Evolutionary conservation across 2,888 invertebrate genomes (phyloP).

Genomic region (Hetaerina titia): DNA sequence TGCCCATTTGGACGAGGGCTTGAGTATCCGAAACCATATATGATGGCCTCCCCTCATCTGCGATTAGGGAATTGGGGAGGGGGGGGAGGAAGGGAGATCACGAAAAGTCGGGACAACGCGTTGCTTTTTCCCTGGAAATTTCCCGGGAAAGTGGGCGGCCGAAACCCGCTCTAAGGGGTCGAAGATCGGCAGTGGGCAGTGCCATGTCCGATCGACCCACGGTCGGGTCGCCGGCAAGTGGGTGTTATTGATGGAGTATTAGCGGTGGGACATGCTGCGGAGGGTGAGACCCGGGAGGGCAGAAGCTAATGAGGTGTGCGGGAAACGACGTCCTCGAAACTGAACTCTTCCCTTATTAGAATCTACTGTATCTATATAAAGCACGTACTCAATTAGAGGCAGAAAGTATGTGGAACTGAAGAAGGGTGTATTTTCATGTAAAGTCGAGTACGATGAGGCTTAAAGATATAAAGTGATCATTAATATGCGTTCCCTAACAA

Average conservation of each 20-base stretch:
- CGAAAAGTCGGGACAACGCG: not conserved
- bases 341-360: not conserved
- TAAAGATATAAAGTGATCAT: no score
- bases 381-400: no score
- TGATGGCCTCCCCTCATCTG: not conserved
- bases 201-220: not conserved
- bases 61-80: not conserved
- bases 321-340: not conserved
- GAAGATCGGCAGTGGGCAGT: not conserved
- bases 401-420: no score
- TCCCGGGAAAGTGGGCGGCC: not conserved
- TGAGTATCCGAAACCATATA: no score
- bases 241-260: slow-evolving; percentile 17
- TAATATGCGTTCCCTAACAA: no score
- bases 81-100: no score
- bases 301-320: not conserved
- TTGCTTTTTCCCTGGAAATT: not conserved
- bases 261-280: not conserved
- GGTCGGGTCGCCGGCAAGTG: not conserved
- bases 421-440: no score
- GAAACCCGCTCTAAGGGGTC: not conserved
- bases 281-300: not conserved
- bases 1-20: no score
- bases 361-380: no score
- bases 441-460: no score